These are phyloP conservation scores for Pangasius djambal DNA, from an alignment of 2,797 vertebrate genomes.

Conservation along the genomic window DNA sequence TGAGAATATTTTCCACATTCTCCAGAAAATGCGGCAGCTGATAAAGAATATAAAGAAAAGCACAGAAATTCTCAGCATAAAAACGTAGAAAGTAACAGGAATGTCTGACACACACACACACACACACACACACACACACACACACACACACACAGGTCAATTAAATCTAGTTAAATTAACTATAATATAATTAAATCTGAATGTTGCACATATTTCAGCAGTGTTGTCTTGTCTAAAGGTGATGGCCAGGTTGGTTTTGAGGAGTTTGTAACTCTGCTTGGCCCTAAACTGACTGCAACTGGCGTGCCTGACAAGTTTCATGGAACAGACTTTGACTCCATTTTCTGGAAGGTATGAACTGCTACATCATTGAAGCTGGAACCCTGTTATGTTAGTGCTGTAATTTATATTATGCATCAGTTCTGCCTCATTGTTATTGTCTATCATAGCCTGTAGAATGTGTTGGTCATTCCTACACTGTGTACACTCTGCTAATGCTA, in stretches of 20 bases:
- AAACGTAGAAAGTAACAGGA: background rate
- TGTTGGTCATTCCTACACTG: conserved; percentile 29
- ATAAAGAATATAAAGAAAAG: too few relatives aligned
- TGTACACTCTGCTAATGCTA: background rate
- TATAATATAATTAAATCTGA: background rate
- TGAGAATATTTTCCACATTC: too few relatives aligned
- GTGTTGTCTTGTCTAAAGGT: conserved; percentile 72
- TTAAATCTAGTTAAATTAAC: background rate
- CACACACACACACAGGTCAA: background rate
- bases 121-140: background rate
- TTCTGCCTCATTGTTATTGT: conserved; percentile 33
- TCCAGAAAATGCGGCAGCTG: too few relatives aligned
- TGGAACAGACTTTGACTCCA: conserved; percentile 93
- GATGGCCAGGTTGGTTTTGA: conserved; percentile 97
- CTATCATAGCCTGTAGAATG: conserved; percentile 20
- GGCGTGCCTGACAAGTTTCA: conserved; percentile 95
- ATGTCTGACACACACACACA: background rate
- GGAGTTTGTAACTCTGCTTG: conserved; percentile 94
- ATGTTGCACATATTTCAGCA: background rate
- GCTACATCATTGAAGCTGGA: conserved; percentile 1
- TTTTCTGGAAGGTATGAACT: conserved; percentile 93
- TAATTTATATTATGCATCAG: conserved; percentile 12
- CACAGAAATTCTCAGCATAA: background rate
- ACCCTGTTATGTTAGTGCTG: conserved; percentile 6
- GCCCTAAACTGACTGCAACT: conserved; percentile 90